phyloP scores from a whole-genome alignment of 2,113 vertebrate genomes.

The Tringa solitaria region DNA sequence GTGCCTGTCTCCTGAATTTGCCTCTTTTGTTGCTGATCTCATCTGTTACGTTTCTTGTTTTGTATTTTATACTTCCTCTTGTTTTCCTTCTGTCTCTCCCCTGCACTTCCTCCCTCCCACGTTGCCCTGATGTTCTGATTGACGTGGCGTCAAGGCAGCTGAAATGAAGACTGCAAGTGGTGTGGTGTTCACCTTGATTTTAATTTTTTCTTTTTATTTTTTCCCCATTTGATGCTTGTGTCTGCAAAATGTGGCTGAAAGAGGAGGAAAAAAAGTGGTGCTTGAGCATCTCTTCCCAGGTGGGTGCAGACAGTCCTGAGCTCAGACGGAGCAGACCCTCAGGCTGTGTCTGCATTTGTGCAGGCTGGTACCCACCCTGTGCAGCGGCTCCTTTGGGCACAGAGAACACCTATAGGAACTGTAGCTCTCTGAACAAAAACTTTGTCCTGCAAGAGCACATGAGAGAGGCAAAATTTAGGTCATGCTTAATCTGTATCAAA shows the following conservation, averaged over 20 bases:
- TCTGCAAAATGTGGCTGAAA: neutral
- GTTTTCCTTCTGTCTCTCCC: neutral
- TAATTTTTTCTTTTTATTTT: neutral
- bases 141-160: neutral
- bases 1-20: neutral
- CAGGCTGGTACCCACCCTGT: fast-evolving
- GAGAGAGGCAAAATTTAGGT: neutral
- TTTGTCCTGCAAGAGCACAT: neutral
- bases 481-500: neutral
- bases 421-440: neutral
- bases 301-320: neutral
- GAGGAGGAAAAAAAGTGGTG: neutral
- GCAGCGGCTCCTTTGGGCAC: neutral
- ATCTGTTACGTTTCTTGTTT: neutral
- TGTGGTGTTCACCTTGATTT: neutral
- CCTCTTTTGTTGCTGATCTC: neutral
- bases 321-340: fast-evolving
- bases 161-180: neutral
- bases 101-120: neutral
- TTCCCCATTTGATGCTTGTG: neutral
- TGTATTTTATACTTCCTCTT: neutral
- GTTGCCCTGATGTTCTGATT: neutral
- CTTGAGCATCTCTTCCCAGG: neutral
- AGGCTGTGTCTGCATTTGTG: neutral
- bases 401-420: neutral